phyloP scores from a whole-genome alignment of 1,140 invertebrate genomes.

The Sarcophaga peregrina region DNA sequence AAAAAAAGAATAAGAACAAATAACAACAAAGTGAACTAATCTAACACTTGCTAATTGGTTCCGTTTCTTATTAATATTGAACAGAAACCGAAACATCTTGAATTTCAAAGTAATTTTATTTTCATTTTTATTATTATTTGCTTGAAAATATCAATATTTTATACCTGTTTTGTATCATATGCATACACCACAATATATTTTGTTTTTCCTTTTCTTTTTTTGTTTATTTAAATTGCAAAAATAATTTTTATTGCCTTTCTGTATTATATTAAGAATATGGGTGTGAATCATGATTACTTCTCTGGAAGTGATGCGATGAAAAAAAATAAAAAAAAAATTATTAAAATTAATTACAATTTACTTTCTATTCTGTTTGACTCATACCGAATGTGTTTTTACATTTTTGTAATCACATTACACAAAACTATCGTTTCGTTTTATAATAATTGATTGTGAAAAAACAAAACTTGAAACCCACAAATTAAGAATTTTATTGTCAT shows the following conservation, averaged over 20 bases:
- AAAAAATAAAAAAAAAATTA: not conserved
- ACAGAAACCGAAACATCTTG: not conserved
- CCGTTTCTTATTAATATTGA: no score
- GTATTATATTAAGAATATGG: not conserved
- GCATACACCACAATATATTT: not conserved
- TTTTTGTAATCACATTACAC: no score
- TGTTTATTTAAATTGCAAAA: not conserved
- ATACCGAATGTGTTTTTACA: not conserved
- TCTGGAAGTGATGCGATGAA: not conserved
- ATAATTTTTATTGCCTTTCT: not conserved
- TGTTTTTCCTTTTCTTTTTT: not conserved
- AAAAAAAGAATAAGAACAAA: no score
- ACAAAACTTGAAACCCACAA: no score
- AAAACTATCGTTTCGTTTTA: no score
- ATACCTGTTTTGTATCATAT: constrained; percentile 1
- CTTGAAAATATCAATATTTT: not conserved
- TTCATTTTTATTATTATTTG: not conserved
- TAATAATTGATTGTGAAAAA: no score
- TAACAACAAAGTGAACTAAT: no score
- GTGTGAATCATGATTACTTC: not conserved
- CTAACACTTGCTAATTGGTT: no score
- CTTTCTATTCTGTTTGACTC: constrained; percentile 16
- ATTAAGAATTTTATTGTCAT: no score
- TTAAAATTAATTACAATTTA: not conserved
- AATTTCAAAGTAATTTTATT: not conserved